Base-by-base conservation (phyloP, 2,888 invertebrate genomes). In the Idaea biselata region DNA sequence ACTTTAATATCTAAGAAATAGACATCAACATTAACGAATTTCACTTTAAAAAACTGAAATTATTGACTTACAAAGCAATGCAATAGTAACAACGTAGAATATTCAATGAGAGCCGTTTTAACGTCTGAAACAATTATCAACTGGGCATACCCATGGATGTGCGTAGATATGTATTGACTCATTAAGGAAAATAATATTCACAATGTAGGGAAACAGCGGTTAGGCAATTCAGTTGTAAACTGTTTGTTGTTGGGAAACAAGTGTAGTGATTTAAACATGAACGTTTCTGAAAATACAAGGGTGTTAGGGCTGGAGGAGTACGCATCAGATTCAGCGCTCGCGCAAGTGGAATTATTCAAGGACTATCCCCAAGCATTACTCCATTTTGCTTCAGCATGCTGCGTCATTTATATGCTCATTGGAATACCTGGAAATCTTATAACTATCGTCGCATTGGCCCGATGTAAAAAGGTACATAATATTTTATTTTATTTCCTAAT, bases 371-470 rank as follows among this genome's bases (percentile, higher is more conserved):
- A 94, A 16, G 93, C 93, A 55, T 83, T 96, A 70, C 86, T 96
- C 68, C 92, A 93, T 68, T 95, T 96, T 67, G 96, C 96, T 1
- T 94, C 95, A 16, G 90, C 93, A 58, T 95, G 95, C 81, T 96
- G 96, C 83, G 85, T 95, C 31, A 83, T 96, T 55, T 96, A 96
- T 85, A 95, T 96, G 92, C 84, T 96, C 70, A 89, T 97, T 66
- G 97, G 97, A 16, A 95, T 97, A 60, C 96, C 96, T 1, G 97
- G 97, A 16, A 97, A 97, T 83, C 88, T 96, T 64, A 94, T 96
- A 79, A 97, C 97, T 57, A 96, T 97, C 70, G 87, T 95, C 54
- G 96, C 97, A 0, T 89, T 97, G 44, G 94, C 95, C 56, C 93
- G 95, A 58, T 96, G 95, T 75, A 95, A 95, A 88, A 96, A 96